Percentiles rank a stretch among this genome's conserved stretches.
Conservation (phyloP, 2,888 invertebrate species). For the Drosophila putrida region DNA sequence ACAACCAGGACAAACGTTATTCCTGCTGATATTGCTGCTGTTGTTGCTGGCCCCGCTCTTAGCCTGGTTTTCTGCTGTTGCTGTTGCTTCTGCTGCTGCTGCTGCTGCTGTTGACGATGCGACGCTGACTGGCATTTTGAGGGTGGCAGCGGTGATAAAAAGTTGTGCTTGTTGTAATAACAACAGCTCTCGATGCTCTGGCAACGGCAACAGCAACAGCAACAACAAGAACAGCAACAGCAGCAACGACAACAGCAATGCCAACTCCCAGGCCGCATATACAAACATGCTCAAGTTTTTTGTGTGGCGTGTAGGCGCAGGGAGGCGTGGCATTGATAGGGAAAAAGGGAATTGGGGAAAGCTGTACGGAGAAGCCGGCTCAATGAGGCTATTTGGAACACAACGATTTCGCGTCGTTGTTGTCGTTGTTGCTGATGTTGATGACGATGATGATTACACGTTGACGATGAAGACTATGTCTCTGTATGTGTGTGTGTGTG, state of each 20-base stretch:
- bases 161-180: slow-evolving; percentile 79
- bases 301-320: slow-evolving; percentile 8
- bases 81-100: slow-evolving; percentile 25
- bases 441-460: slow-evolving; percentile 76
- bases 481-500: slow-evolving; percentile 30
- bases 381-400: slow-evolving; percentile 83
- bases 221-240: slow-evolving; percentile 10
- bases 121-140: slow-evolving; percentile 77
- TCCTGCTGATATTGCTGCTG: slow-evolving; percentile 34
- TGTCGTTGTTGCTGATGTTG: slow-evolving; percentile 53
- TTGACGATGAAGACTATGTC: slow-evolving; percentile 71
- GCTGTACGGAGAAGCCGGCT: slow-evolving; percentile 49
- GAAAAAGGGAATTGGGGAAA: slow-evolving; percentile 30
- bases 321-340: slow-evolving; percentile 51
- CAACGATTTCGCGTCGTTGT: slow-evolving; percentile 73
- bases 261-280: slow-evolving; percentile 55
- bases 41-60: slow-evolving; percentile 32
- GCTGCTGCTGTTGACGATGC: slow-evolving; percentile 71
- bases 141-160: slow-evolving; percentile 78
- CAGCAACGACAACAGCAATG: slow-evolving; percentile 42
- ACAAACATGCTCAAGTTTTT: slow-evolving; percentile 53
- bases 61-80: slow-evolving; percentile 32
- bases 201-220: slow-evolving; percentile 47
- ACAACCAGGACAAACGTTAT: slow-evolving; percentile 68
- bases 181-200: slow-evolving; percentile 66